Conservation (phyloP, 2,888 invertebrate species). For the Seira musarum region DNA sequence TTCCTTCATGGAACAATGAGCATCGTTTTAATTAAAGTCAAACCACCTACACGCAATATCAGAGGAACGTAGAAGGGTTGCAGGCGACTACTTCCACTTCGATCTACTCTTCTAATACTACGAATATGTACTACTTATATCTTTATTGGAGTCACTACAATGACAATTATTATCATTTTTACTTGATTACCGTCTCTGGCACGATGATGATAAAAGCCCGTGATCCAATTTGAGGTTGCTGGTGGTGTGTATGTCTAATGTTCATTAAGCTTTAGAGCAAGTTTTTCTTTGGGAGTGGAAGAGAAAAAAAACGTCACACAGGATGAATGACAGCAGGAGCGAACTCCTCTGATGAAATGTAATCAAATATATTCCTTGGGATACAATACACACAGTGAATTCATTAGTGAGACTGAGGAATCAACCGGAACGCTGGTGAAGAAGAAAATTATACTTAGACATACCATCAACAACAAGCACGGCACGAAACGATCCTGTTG, state of each 20-base stretch:
- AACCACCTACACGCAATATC: no score
- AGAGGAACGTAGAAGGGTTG: no score
- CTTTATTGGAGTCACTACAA: neutral
- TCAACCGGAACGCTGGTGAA: conserved; percentile 53
- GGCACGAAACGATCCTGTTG: conserved; percentile 55
- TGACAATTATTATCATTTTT: conserved; percentile 56
- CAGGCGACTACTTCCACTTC: no score
- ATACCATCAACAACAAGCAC: conserved; percentile 51
- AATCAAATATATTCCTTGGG: conserved; percentile 55
- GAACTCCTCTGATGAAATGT: conserved; percentile 60
- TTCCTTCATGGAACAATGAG: no score
- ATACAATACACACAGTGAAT: conserved; percentile 48
- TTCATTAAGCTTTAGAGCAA: no score
- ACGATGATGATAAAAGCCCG: conserved; percentile 14
- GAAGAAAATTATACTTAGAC: conserved; percentile 20
- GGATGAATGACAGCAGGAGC: conserved; percentile 59
- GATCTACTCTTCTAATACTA: no score
- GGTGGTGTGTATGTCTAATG: no score
- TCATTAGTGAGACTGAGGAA: conserved; percentile 57
- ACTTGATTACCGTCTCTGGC: conserved; percentile 54
- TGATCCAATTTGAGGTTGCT: conserved; percentile 56
- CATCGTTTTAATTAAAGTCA: no score
- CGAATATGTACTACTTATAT: no score
- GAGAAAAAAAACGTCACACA: conserved; percentile 52
- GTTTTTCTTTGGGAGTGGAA: conserved; percentile 24